phyloP scores from a whole-genome alignment of 2,888 invertebrate species.

The Platycnemis pennipes region DNA sequence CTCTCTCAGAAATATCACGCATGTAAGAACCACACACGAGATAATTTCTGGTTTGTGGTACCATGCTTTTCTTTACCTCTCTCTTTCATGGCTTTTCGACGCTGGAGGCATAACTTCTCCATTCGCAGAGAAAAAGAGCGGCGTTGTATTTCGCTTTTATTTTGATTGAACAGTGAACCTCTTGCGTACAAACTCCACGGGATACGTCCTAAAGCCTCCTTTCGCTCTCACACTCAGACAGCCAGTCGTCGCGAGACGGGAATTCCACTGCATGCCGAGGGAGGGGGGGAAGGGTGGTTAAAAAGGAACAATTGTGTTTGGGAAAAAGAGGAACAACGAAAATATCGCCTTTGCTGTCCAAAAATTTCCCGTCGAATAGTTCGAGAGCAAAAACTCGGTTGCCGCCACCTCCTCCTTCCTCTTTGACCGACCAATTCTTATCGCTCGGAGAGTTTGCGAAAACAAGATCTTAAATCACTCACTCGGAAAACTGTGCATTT shows the following conservation, averaged over 20 bases:
- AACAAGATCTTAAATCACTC: slow-evolving; percentile 21
- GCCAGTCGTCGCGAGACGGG: not conserved
- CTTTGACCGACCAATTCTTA: not conserved
- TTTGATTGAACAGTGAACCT: not conserved
- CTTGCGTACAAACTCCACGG: not conserved
- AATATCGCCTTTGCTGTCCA: not conserved
- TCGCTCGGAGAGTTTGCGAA: not conserved
- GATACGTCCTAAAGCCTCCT: not conserved
- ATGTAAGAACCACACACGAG: no score
- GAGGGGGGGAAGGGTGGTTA: no score
- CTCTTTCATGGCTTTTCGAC: not conserved
- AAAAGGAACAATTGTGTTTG: not conserved
- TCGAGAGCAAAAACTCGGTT: not conserved
- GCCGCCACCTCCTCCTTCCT: not conserved
- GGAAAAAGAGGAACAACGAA: not conserved
- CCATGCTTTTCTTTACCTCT: not conserved
- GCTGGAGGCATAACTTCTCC: not conserved
- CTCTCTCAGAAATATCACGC: no score
- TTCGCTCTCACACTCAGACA: not conserved
- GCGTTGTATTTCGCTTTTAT: not conserved
- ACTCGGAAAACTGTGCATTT: not conserved
- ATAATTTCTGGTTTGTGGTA: no score
- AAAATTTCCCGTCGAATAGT: not conserved
- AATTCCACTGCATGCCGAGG: not conserved
- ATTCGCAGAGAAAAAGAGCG: not conserved